Percentiles rank a stretch among this genome's conserved stretches.
phyloP scores from a whole-genome alignment of 2,888 invertebrate genomes.

The Allolobophora icterica region DNA sequence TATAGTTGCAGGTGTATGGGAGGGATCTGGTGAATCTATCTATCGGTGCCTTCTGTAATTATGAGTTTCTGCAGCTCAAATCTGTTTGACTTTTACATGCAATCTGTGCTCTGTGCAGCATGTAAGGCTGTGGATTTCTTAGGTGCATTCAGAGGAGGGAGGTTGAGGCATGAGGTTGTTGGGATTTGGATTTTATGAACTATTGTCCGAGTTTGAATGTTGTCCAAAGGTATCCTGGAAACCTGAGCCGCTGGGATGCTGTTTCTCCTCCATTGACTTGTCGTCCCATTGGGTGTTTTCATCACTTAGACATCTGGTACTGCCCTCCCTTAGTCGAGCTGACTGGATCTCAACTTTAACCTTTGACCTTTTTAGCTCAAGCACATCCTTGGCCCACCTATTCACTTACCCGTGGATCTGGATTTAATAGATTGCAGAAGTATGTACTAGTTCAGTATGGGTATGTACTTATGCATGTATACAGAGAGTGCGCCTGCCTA shows the following conservation, averaged over 20 bases:
- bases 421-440: conserved; percentile 14
- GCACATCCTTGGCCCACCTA: conserved; percentile 5
- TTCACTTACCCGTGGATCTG: conserved; percentile 6
- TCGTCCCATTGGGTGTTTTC: not conserved
- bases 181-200: not conserved
- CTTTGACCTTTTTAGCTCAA: not conserved
- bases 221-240: conserved; percentile 17
- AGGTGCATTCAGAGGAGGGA: not conserved
- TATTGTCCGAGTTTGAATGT: not conserved
- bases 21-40: not conserved
- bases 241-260: not conserved
- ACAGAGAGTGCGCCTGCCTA: not conserved
- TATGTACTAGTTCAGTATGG: conserved; percentile 9
- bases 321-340: not conserved
- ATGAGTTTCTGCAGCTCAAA: not conserved
- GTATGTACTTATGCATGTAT: not conserved
- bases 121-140: not conserved
- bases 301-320: conserved; percentile 27
- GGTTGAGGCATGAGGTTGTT: not conserved
- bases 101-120: not conserved
- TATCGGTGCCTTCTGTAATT: not conserved
- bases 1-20: not conserved
- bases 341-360: conserved; percentile 5
- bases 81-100: not conserved
- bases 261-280: conserved; percentile 18